Base-by-base conservation (phyloP, 2,113 vertebrate species). In the Rousettus leschenaultii region DNA sequence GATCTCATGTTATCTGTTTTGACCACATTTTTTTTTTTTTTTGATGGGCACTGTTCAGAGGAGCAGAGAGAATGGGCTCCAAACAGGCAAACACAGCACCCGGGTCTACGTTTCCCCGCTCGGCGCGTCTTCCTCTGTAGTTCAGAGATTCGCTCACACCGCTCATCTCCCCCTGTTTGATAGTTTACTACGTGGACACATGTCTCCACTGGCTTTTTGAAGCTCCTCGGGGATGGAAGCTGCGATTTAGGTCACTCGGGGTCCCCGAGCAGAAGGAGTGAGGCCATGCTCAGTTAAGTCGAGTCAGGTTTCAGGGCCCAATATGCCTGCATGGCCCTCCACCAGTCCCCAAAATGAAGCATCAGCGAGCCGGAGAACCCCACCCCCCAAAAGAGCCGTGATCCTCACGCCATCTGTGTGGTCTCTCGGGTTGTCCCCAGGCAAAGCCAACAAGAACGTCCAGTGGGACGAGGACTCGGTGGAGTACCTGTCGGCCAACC, bases 391-490 rank as follows among this genome's bases (percentile, higher is more conserved):
- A 57, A 57, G 79, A 43, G 26, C 19, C 18, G 1, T 0, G 0
- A 66, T 7, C 28, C 78, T 84, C 59, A 33, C 55, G 10, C 71
- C 82, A 43, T 40, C 70, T 77, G 68, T 65, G 13, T 75, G 48
- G 18, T 79, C 57, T 96, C 48, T 85, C 11, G 43, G 83, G 85
- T 98, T 97, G 97, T 22, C 22, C 97, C 95, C 98, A 99, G 99
- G 99, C 96, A 99, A 99, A 98, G 99, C 99, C 96, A 99, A 98
- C 94, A 99, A 98, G 96, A 99, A 99, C 35, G 97, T 99, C 5
- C 99, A 99, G 96, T 99, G 99, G 99, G 99, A 99, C 45, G 99
- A 99, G 93, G 99, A 99, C 97, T 99, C 99, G 0, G 98, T 99
- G 94, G 99, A 99, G 83, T 99, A 98, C 82, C 96, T 99, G 97